phyloP scores from a whole-genome alignment of 2,888 invertebrate species.

The Criorhina ranunculi region DNA sequence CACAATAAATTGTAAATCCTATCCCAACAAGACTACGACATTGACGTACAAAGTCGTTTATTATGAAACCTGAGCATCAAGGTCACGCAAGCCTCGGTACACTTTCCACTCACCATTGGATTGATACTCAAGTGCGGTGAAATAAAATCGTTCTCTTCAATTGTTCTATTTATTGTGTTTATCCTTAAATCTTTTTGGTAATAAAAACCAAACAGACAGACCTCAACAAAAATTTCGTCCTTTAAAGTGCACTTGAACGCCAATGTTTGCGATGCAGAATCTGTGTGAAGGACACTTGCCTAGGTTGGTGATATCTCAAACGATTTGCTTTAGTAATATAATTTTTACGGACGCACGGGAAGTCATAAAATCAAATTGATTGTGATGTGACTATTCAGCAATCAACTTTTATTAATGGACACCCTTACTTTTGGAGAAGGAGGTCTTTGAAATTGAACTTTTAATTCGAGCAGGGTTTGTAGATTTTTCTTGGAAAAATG shows the following conservation, averaged over 20 bases:
- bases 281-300: conserved; percentile 16
- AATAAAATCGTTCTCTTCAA: not conserved
- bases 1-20: conserved; percentile 3
- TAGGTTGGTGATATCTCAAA: conserved; percentile 3
- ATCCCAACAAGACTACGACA: not conserved
- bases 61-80: conserved; percentile 2
- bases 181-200: not conserved
- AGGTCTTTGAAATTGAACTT: not conserved
- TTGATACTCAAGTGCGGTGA: not conserved
- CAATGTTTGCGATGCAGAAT: conserved; percentile 10
- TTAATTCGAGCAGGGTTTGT: not conserved
- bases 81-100: not conserved
- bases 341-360: not conserved
- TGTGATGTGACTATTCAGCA: conserved; percentile 1
- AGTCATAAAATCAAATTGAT: conserved; percentile 13
- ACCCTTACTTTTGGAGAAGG: not conserved
- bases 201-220: not conserved
- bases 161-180: not conserved
- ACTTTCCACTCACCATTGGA: not conserved
- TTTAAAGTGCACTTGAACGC: not conserved
- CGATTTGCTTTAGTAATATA: conserved; percentile 3
- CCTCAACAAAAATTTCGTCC: not conserved
- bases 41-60: conserved; percentile 13
- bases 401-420: not conserved
- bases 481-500: not conserved